Percentiles rank a stretch among this genome's conserved stretches.
These are phyloP conservation scores for Dicerorhinus sumatrensis DNA, from an alignment of 2,113 vertebrate species.

Conservation along the genomic window DNA sequence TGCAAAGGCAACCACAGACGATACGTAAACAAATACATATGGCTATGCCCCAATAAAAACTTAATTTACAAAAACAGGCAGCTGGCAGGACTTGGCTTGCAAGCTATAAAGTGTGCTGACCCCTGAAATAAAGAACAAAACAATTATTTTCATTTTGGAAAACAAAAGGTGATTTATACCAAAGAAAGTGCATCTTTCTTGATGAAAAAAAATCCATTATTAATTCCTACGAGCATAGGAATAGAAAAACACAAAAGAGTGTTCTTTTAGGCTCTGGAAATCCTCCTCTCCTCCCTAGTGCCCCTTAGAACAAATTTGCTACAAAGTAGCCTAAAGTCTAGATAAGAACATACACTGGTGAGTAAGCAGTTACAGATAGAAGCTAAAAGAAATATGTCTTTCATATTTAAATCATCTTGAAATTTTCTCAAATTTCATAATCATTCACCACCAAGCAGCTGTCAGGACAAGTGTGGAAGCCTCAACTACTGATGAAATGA, in stretches of 20 bases:
- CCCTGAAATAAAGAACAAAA: slow-evolving; percentile 49
- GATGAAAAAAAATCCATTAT: not conserved
- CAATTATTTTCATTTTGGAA: slow-evolving; percentile 47
- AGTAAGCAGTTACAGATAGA: not conserved
- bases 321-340: not conserved
- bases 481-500: not conserved
- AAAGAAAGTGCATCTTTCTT: not conserved
- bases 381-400: not conserved
- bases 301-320: not conserved
- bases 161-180: slow-evolving; percentile 16
- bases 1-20: slow-evolving; percentile 8
- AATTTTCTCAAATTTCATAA: slow-evolving; percentile 1
- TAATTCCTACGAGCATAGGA: not conserved
- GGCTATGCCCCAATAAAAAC: not conserved
- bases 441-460: slow-evolving; percentile 19
- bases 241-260: not conserved
- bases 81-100: not conserved
- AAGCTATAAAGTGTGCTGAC: not conserved
- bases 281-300: not conserved
- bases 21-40: slow-evolving; percentile 8
- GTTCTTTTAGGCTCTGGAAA: slow-evolving; percentile 6
- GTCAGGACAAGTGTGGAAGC: not conserved
- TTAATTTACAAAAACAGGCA: slow-evolving; percentile 53
- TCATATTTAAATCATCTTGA: slow-evolving; percentile 46
- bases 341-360: not conserved